Percentiles rank a stretch among this genome's conserved stretches.
Evolutionary conservation across 2,888 invertebrate species (phyloP).

Genomic region (Eupeodes luniger): DNA sequence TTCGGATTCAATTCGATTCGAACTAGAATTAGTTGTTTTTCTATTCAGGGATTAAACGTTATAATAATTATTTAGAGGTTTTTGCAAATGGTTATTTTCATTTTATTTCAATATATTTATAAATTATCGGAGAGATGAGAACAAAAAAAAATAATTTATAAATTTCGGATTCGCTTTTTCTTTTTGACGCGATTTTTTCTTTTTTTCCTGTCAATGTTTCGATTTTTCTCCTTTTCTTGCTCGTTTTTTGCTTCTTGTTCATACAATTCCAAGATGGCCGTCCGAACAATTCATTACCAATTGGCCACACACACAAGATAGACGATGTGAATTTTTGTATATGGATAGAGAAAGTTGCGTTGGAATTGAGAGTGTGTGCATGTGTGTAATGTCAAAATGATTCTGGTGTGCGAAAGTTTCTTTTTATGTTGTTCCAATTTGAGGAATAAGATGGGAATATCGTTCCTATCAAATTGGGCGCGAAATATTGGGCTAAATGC

Average conservation of each 20-base stretch:
- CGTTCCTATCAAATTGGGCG: constrained; percentile 57
- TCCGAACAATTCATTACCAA: constrained; percentile 67
- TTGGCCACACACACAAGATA: constrained; percentile 56
- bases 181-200: constrained; percentile 78
- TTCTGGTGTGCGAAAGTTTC: constrained; percentile 28
- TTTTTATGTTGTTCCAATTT: background rate
- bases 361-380: constrained; percentile 56
- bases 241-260: constrained; percentile 75
- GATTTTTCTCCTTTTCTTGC: constrained; percentile 77
- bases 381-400: constrained; percentile 70
- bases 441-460: constrained; percentile 2
- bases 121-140: constrained; percentile 68
- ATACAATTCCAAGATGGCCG: constrained; percentile 81
- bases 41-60: constrained; percentile 60
- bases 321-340: constrained; percentile 46
- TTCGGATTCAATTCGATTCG: constrained; percentile 42
- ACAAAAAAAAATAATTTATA: constrained; percentile 71
- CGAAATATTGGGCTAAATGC: constrained; percentile 15
- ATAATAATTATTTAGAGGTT: constrained; percentile 8
- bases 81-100: constrained; percentile 69
- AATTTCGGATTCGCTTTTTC: constrained; percentile 73
- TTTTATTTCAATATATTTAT: constrained; percentile 60
- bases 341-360: constrained; percentile 70
- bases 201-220: constrained; percentile 79
- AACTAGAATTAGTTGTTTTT: constrained; percentile 61